A percentile compares a stretch with the other conserved stretches of the same genome.
Evolutionary conservation across 2,888 invertebrate species (phyloP).

Genomic region (Andrena chrysosceles): DNA sequence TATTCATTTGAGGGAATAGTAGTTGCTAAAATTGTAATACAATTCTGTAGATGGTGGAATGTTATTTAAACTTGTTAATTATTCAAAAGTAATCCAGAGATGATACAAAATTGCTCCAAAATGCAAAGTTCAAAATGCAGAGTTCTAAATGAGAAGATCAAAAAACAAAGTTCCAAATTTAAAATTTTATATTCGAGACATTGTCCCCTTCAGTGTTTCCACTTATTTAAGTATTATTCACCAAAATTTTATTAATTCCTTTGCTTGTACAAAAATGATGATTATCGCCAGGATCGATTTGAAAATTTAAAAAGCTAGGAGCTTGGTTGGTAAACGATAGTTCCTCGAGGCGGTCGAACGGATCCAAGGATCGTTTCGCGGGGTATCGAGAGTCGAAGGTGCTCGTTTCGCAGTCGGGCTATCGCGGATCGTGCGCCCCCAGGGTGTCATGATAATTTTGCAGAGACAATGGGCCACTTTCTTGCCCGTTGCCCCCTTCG

Average conservation of each 20-base stretch:
- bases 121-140: too few species aligned
- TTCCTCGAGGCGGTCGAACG: constrained; percentile 11
- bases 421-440: constrained; percentile 65
- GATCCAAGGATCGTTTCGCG: constrained; percentile 29
- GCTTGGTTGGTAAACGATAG: constrained; percentile 22
- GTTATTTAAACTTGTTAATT: too few species aligned
- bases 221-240: not conserved
- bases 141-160: too few species aligned
- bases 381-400: constrained; percentile 52
- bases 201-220: too few species aligned
- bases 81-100: too few species aligned
- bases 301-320: not conserved
- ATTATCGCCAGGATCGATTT: not conserved
- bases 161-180: too few species aligned
- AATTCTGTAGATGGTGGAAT: too few species aligned
- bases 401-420: constrained; percentile 61
- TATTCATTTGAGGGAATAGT: too few species aligned
- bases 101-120: too few species aligned
- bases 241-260: not conserved
- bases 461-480: constrained; percentile 66
- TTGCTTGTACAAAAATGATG: not conserved
- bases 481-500: constrained; percentile 51
- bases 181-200: too few species aligned
- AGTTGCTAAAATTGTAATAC: too few species aligned
- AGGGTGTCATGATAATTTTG: constrained; percentile 69